A percentile compares a stretch with the other conserved stretches of the same genome.
phyloP scores from a whole-genome alignment of 2,888 invertebrate genomes.

The Ectemnius continuus region DNA sequence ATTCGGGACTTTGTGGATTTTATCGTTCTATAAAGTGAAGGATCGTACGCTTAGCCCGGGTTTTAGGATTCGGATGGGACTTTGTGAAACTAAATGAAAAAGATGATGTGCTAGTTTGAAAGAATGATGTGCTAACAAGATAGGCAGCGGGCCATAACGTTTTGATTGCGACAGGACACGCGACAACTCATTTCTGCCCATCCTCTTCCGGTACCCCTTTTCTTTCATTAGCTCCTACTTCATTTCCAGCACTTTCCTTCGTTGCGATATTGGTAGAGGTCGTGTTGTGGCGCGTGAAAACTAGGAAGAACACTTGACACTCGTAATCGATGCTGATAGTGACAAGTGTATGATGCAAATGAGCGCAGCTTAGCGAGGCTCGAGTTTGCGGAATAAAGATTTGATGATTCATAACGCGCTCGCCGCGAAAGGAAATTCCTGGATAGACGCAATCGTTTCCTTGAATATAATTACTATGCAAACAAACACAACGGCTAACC shows the following conservation, averaged over 20 bases:
- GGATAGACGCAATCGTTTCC: too few relatives aligned
- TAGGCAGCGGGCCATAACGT: slow-evolving; percentile 41
- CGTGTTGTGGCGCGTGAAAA: too few relatives aligned
- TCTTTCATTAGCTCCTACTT: slow-evolving; percentile 7
- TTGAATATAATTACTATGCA: too few relatives aligned
- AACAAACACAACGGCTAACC: too few relatives aligned
- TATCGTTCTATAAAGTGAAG: neutral
- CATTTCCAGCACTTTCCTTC: slow-evolving; percentile 11
- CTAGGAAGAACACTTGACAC: too few relatives aligned
- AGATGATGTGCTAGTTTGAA: slow-evolving; percentile 10
- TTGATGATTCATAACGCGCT: too few relatives aligned
- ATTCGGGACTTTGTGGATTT: neutral
- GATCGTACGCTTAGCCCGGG: neutral
- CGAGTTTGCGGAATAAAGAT: too few relatives aligned
- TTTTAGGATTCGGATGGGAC: neutral
- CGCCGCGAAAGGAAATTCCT: too few relatives aligned
- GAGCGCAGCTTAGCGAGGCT: too few relatives aligned
- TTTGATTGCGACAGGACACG: slow-evolving; percentile 3
- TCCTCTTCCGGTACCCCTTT: slow-evolving; percentile 65
- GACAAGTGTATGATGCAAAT: too few relatives aligned
- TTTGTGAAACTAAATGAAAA: neutral
- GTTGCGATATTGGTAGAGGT: neutral
- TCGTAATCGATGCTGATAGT: too few relatives aligned
- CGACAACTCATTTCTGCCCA: slow-evolving; percentile 56
- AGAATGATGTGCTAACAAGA: slow-evolving; percentile 31